Conservation (phyloP, 2,113 vertebrate genomes). For the Blennius ocellaris region DNA sequence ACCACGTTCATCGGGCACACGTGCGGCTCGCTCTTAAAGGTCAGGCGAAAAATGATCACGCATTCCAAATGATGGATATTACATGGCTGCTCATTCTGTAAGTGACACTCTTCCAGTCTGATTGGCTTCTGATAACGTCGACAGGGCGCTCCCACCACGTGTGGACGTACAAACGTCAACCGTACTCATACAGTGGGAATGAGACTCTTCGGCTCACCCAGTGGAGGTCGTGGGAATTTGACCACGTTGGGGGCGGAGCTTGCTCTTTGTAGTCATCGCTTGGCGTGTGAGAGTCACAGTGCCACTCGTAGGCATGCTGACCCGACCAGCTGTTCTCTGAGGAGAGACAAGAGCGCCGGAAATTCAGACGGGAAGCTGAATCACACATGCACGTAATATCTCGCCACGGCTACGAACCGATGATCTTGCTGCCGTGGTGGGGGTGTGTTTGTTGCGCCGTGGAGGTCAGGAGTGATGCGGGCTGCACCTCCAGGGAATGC, state of each 20-base stretch:
- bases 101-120: no score
- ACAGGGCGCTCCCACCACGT: no score
- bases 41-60: neutral
- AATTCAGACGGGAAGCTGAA: slow-evolving; percentile 1
- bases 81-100: no score
- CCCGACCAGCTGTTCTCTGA: slow-evolving; percentile 82
- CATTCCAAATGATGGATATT: neutral
- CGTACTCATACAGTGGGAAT: neutral
- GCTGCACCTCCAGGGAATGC: slow-evolving; percentile 80
- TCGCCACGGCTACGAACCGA: slow-evolving; percentile 62
- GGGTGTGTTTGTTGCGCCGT: slow-evolving; percentile 47
- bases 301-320: slow-evolving; percentile 80
- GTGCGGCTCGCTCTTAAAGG: neutral
- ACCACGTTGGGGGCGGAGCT: slow-evolving; percentile 55
- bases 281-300: slow-evolving; percentile 55
- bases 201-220: slow-evolving; percentile 66
- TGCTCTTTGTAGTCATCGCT: slow-evolving; percentile 65
- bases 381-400: neutral
- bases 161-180: no score
- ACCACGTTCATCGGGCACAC: neutral
- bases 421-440: slow-evolving; percentile 61
- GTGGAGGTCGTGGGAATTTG: slow-evolving; percentile 61
- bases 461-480: slow-evolving; percentile 38
- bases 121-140: no score
- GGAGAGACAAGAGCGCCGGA: slow-evolving; percentile 2